Conservation (phyloP, 2,888 invertebrate genomes). For the Pocota personata region DNA sequence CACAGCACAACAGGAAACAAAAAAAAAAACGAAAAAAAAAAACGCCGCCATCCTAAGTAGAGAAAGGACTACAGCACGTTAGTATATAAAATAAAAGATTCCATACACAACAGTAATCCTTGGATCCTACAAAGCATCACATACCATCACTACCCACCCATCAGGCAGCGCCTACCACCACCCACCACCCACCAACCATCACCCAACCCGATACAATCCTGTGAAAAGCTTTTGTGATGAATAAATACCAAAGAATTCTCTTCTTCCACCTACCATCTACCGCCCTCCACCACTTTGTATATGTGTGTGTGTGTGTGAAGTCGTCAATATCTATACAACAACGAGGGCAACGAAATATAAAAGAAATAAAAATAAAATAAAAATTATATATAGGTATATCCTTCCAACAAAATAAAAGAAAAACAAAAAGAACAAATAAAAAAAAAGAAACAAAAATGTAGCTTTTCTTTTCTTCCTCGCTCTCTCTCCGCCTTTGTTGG, state of each 20-base stretch:
- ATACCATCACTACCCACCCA: background rate
- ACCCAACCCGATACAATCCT: slow-evolving; percentile 53
- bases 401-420: background rate
- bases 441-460: slow-evolving; percentile 28
- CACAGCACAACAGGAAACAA: slow-evolving; percentile 2
- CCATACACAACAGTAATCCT: slow-evolving; percentile 47
- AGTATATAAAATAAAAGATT: slow-evolving; percentile 39
- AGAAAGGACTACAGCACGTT: background rate
- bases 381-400: slow-evolving; percentile 3
- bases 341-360: slow-evolving; percentile 24
- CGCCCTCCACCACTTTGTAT: background rate
- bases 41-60: background rate
- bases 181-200: background rate
- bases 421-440: slow-evolving; percentile 22
- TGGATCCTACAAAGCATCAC: slow-evolving; percentile 33
- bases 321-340: slow-evolving; percentile 20
- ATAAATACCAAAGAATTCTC: slow-evolving; percentile 49
- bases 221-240: slow-evolving; percentile 49
- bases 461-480: slow-evolving; percentile 42
- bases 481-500: slow-evolving; percentile 7
- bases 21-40: background rate
- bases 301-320: background rate
- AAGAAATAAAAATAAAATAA: slow-evolving; percentile 11
- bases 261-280: background rate
- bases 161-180: background rate